A percentile compares a stretch with the other conserved stretches of the same genome.
Conservation (phyloP, 1,140 invertebrate genomes). For the Lepidurus packardi region DNA sequence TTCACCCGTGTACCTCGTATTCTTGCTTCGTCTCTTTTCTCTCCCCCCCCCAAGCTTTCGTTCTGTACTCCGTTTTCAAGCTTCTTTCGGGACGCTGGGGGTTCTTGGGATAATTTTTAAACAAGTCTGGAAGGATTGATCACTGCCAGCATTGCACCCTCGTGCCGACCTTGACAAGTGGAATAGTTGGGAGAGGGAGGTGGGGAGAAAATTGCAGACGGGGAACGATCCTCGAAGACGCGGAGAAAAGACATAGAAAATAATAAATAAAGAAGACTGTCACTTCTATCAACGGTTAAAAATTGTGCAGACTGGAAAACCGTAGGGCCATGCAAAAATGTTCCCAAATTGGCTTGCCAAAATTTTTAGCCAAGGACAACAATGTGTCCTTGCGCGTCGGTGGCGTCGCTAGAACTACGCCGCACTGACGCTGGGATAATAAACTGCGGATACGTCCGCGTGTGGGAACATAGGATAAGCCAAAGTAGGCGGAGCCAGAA, state of each 20-base stretch:
- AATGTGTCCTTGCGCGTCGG: not conserved
- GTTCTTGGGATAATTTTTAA: not conserved
- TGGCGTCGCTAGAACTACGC: slow-evolving; percentile 9
- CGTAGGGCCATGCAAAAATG: not conserved
- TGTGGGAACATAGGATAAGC: not conserved
- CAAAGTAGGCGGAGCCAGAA: slow-evolving; percentile 3
- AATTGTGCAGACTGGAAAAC: not conserved
- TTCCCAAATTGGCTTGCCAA: not conserved
- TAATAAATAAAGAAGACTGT: not conserved
- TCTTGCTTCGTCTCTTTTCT: not conserved
- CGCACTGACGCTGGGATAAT: slow-evolving; percentile 13
- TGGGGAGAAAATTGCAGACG: not conserved
- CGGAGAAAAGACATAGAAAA: not conserved
- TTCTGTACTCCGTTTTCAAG: not conserved
- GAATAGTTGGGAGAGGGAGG: not conserved
- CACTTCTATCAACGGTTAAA: not conserved
- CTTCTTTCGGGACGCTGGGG: slow-evolving; percentile 13
- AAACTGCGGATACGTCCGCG: not conserved
- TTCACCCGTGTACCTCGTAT: not conserved
- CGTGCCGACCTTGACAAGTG: slow-evolving; percentile 17
- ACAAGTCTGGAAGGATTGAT: slow-evolving; percentile 18
- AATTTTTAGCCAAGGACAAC: not conserved
- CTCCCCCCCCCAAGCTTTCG: not conserved
- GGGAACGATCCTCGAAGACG: not conserved
- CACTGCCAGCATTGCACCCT: slow-evolving; percentile 17